These are phyloP conservation scores for Fulmarus glacialis DNA, from an alignment of 2,113 vertebrate species.

Conservation along the genomic window DNA sequence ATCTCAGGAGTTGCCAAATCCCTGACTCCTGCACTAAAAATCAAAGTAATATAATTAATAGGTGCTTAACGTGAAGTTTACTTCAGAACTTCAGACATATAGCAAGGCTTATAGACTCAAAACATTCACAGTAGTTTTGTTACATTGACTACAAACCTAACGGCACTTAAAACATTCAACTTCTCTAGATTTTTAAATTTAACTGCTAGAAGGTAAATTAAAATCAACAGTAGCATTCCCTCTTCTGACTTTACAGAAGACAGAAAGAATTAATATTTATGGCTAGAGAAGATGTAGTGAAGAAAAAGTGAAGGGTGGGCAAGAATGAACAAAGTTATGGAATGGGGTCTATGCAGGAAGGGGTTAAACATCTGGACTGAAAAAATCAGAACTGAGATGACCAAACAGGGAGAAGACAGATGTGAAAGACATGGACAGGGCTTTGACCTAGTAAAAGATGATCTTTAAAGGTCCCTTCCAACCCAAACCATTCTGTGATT, in stretches of 20 bases:
- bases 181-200: not conserved
- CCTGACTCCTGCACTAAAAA: not conserved
- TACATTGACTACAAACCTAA: not conserved
- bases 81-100: not conserved
- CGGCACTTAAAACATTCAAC: not conserved
- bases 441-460: not conserved
- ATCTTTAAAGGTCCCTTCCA: not conserved
- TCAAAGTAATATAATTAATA: not conserved
- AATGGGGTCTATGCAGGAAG: not conserved
- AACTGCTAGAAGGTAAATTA: not conserved
- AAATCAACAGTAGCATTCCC: not conserved
- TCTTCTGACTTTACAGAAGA: not conserved
- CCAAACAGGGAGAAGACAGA: not conserved
- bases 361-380: not conserved
- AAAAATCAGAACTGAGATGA: not conserved
- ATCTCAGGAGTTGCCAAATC: not conserved
- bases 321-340: not conserved
- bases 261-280: not conserved
- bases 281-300: not conserved
- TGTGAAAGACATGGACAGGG: not conserved
- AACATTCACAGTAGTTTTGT: not conserved
- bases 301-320: not conserved
- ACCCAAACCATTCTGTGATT: not conserved
- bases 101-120: not conserved
- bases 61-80: not conserved